phyloP scores from a whole-genome alignment of 2,113 vertebrate genomes.

The Mormyrus iriodes region DNA sequence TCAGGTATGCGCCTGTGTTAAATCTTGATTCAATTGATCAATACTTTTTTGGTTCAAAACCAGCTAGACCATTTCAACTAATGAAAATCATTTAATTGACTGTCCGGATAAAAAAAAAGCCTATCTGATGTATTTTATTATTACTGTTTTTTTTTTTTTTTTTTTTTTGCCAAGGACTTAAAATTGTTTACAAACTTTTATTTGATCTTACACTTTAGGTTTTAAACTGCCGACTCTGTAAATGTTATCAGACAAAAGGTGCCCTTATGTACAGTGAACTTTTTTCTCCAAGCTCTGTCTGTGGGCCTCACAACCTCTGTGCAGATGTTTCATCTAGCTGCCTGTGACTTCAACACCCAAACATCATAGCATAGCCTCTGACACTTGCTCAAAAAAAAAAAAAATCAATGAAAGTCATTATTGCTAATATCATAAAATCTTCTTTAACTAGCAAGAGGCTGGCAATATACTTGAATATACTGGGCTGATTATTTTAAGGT shows the following conservation, averaged over 20 bases:
- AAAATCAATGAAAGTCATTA: background rate
- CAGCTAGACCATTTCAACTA: background rate
- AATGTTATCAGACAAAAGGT: background rate
- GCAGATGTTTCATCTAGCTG: background rate
- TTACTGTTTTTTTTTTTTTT: background rate
- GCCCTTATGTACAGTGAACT: background rate
- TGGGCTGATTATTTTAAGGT: background rate
- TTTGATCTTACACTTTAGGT: background rate
- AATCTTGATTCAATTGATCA: background rate
- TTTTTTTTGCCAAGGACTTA: background rate
- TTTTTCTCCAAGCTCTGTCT: background rate
- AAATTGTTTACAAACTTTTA: background rate
- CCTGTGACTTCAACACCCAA: background rate
- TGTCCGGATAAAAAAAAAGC: background rate
- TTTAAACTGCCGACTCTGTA: background rate
- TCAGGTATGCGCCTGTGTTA: background rate
- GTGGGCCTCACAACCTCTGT: background rate
- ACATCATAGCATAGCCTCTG: background rate
- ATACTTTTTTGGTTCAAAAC: background rate
- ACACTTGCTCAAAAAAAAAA: background rate
- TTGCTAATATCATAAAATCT: background rate
- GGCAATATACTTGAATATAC: background rate
- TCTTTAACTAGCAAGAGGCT: background rate
- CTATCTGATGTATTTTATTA: background rate
- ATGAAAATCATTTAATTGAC: slow-evolving; percentile 5